These are phyloP conservation scores for Phylloscopus trochiloides DNA, from an alignment of 2,113 vertebrate species.

Conservation along the genomic window DNA sequence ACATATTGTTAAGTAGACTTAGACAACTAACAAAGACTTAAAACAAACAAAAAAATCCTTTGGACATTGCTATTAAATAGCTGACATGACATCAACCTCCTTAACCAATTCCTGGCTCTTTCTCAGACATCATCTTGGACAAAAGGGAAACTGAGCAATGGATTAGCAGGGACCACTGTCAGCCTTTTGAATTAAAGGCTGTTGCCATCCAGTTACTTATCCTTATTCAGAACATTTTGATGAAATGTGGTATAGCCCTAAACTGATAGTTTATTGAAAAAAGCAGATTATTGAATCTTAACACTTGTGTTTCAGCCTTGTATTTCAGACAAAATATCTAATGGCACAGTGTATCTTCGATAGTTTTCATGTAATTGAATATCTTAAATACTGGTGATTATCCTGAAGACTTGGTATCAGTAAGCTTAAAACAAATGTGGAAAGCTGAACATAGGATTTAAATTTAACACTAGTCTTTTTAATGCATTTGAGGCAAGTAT, in stretches of 20 bases:
- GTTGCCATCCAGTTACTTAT: background rate
- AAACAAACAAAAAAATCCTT: slow-evolving; percentile 33
- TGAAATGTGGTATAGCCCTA: accelerated
- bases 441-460: slow-evolving; percentile 22
- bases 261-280: background rate
- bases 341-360: background rate
- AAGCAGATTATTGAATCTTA: background rate
- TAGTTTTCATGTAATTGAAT: background rate
- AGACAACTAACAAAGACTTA: slow-evolving; percentile 40
- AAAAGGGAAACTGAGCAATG: background rate
- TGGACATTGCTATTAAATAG: slow-evolving; percentile 9
- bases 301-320: background rate
- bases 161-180: background rate
- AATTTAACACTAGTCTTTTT: slow-evolving; percentile 3
- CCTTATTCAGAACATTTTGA: background rate
- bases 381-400: background rate
- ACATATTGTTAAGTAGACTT: slow-evolving; percentile 50
- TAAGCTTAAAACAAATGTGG: slow-evolving; percentile 10
- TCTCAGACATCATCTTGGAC: background rate
- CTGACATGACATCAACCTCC: slow-evolving; percentile 10
- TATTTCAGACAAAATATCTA: background rate
- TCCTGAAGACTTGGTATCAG: background rate
- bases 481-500: slow-evolving; percentile 5
- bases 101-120: slow-evolving; percentile 9
- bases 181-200: background rate